Evolutionary conservation across 35 echinoderm and acorn worm species (phyloP).

Genomic region (Anneissia japonica): DNA sequence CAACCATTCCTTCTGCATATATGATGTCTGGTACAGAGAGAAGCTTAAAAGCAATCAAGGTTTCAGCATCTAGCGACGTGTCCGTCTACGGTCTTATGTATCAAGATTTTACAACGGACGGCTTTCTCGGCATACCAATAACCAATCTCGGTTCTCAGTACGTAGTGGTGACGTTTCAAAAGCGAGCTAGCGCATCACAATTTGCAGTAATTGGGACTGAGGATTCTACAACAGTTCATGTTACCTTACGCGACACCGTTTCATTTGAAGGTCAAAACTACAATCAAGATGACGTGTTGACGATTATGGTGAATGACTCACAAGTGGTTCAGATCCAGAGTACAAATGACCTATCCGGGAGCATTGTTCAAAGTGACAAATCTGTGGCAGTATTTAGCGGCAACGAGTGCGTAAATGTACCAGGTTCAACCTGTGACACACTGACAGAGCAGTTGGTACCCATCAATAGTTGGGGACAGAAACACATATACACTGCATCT

Average conservation of each 20-base stretch:
- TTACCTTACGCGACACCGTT: background rate
- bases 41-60: constrained; percentile 36
- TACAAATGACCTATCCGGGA: constrained; percentile 26
- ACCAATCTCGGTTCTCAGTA: constrained; percentile 42
- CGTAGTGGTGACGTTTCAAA: background rate
- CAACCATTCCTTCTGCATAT: constrained; percentile 13
- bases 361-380: constrained; percentile 34
- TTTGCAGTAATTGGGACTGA: constrained; percentile 43
- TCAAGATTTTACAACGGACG: constrained; percentile 38
- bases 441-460: constrained; percentile 43
- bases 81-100: constrained; percentile 45
- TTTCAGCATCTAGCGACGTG: constrained; percentile 44
- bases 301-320: constrained; percentile 10
- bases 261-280: constrained; percentile 26
- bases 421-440: constrained; percentile 18
- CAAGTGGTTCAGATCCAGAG: constrained; percentile 49
- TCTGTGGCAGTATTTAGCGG: constrained; percentile 46
- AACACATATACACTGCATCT: constrained; percentile 46
- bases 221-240: constrained; percentile 25
- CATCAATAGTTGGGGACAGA: constrained; percentile 39
- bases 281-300: constrained; percentile 14
- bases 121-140: constrained; percentile 48
- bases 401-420: constrained; percentile 13
- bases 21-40: constrained; percentile 14
- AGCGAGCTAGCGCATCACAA: background rate